These are phyloP conservation scores for Siniperca scherzeri DNA, from an alignment of 2,797 vertebrate genomes.

Conservation along the genomic window DNA sequence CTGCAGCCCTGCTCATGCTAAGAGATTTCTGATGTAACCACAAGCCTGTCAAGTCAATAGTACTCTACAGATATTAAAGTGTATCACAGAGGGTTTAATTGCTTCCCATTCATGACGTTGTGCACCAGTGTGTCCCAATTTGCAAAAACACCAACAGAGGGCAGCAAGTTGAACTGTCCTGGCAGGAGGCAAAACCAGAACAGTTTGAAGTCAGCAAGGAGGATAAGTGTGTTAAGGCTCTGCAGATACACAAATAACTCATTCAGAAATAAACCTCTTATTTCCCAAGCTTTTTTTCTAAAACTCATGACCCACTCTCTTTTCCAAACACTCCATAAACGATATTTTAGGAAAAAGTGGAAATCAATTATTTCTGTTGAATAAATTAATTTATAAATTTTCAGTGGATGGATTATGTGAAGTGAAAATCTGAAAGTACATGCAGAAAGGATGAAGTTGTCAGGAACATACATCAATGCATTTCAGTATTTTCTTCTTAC, in stretches of 20 bases:
- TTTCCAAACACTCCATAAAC: not conserved
- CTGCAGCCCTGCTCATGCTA: not conserved
- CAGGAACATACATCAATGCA: not conserved
- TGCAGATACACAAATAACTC: constrained; percentile 37
- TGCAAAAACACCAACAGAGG: constrained; percentile 66
- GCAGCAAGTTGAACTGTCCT: constrained; percentile 41
- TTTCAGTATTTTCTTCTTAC: not conserved
- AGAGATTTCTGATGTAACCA: not conserved
- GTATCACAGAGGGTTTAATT: not conserved
- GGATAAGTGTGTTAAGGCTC: constrained; percentile 17
- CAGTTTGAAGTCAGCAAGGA: constrained; percentile 12
- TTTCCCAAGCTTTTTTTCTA: constrained; percentile 34
- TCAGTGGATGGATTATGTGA: not conserved
- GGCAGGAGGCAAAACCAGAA: constrained; percentile 22
- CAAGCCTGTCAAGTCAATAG: not conserved
- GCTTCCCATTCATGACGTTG: not conserved
- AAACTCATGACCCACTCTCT: constrained; percentile 17
- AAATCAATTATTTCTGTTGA: constrained; percentile 13
- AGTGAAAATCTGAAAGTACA: not conserved
- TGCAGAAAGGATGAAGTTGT: constrained; percentile 1
- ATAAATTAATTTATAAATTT: not conserved
- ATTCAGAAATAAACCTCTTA: constrained; percentile 52
- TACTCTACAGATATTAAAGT: not conserved
- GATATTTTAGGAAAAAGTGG: constrained; percentile 23
- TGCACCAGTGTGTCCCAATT: constrained; percentile 2